Percentiles rank a stretch among this genome's conserved stretches.
These are phyloP conservation scores for Epinephelus lanceolatus DNA, from an alignment of 2,113 vertebrate species.

Conservation along the genomic window DNA sequence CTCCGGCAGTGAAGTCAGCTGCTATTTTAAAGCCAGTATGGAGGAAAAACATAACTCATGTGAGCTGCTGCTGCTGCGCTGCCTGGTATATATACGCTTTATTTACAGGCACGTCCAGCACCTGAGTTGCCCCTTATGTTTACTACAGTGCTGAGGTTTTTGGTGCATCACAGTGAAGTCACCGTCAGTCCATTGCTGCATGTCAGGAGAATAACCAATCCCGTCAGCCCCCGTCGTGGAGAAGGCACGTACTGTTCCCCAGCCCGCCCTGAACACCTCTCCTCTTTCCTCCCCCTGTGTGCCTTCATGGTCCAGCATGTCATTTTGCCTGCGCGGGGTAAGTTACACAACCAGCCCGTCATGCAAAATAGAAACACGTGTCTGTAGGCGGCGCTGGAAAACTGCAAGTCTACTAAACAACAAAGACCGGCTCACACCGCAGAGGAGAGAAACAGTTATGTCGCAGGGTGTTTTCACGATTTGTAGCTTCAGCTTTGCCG, in stretches of 20 bases:
- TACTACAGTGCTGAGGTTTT: conserved; percentile 26
- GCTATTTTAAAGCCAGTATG: conserved; percentile 56
- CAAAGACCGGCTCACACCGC: background rate
- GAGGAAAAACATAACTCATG: background rate
- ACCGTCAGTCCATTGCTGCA: conserved; percentile 5
- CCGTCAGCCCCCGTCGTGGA: background rate
- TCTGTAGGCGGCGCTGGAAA: conserved; percentile 51
- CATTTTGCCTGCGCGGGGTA: conserved; percentile 25
- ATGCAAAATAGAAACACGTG: conserved; percentile 78
- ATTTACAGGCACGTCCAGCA: background rate
- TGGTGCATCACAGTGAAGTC: conserved; percentile 49
- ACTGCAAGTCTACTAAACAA: conserved; percentile 3
- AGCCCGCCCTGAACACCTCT: background rate
- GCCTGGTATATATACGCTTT: background rate
- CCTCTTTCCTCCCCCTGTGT: background rate
- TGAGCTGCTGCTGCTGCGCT: background rate
- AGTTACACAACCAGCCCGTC: conserved; percentile 69
- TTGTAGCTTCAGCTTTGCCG: background rate
- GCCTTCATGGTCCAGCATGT: conserved; percentile 43
- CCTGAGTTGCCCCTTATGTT: conserved; percentile 23
- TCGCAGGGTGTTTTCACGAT: background rate
- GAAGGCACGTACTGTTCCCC: conserved; percentile 27
- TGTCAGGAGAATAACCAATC: conserved; percentile 53
- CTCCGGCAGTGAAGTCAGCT: conserved; percentile 28
- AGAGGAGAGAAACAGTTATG: background rate